phyloP scores from a whole-genome alignment of 1,140 invertebrate genomes.

The Probaryconus sp. region DNA sequence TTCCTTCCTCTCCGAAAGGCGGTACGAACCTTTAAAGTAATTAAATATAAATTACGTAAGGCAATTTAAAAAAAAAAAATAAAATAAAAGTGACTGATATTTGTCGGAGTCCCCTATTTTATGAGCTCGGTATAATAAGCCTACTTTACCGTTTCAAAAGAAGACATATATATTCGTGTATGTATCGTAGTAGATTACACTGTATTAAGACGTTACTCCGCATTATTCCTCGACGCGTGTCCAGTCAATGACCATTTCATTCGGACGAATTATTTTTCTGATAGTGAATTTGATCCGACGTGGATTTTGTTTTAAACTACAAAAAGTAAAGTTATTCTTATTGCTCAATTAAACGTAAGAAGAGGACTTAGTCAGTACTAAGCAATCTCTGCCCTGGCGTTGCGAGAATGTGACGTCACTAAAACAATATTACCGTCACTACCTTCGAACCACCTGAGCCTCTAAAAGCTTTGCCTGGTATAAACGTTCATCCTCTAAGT shows the following conservation, averaged over 20 bases:
- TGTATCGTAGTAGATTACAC: conserved; percentile 23
- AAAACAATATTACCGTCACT: conserved; percentile 72
- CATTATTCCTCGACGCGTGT: conserved; percentile 21
- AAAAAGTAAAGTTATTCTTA: conserved; percentile 15
- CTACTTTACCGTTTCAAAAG: not conserved
- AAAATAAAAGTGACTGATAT: no score
- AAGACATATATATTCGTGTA: not conserved
- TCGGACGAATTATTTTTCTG: conserved; percentile 22
- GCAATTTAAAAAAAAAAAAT: no score
- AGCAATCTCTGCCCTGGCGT: conserved; percentile 70
- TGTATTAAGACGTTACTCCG: conserved; percentile 44
- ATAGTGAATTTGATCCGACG: conserved; percentile 8
- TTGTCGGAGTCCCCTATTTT: not conserved
- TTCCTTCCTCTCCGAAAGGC: no score
- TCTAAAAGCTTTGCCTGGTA: conserved; percentile 73
- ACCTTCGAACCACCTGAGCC: conserved; percentile 73
- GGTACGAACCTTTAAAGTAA: no score
- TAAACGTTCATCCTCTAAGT: conserved; percentile 64
- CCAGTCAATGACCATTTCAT: conserved; percentile 54
- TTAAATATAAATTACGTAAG: no score
- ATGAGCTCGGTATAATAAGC: conserved; percentile 11
- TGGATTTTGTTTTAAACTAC: conserved; percentile 8
- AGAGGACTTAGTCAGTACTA: conserved; percentile 25
- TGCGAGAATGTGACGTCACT: conserved; percentile 62
- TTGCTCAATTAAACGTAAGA: conserved; percentile 45